Conservation (phyloP, 2,888 invertebrate species). For the Lepidonotus clava region DNA sequence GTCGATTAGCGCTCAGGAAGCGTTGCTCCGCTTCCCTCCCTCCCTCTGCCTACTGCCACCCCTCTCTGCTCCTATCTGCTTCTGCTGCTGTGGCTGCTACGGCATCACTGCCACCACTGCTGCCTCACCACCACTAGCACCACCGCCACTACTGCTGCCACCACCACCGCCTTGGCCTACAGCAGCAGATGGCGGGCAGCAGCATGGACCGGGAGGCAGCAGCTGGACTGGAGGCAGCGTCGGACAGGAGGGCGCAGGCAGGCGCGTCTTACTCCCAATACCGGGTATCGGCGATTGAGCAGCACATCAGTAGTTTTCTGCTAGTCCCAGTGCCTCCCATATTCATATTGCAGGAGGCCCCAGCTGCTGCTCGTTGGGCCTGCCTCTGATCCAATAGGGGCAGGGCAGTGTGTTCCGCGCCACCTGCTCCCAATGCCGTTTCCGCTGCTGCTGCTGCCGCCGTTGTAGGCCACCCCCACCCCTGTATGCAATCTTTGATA, state of each 20-base stretch:
- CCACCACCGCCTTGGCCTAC: too few species aligned
- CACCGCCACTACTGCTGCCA: not conserved
- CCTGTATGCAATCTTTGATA: too few species aligned
- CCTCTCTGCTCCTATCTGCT: not conserved
- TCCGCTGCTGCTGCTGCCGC: too few species aligned
- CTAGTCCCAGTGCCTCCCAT: not conserved
- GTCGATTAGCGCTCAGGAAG: not conserved
- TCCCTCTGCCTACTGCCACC: not conserved
- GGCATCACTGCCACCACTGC: not conserved
- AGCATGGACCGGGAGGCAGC: too few species aligned
- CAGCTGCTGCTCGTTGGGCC: not conserved
- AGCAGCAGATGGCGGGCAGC: too few species aligned
- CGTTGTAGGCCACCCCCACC: too few species aligned
- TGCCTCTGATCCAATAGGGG: not conserved
- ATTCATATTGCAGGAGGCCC: not conserved
- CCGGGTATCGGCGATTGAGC: slow-evolving; percentile 1
- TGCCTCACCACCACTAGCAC: not conserved
- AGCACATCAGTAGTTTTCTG: not conserved
- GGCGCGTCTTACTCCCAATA: not conserved
- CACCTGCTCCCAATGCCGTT: not conserved
- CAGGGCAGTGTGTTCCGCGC: not conserved
- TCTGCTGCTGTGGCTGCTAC: not conserved
- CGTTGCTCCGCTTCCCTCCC: slow-evolving; percentile 16
- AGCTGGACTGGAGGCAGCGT: not conserved
- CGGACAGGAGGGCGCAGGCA: not conserved